Evolutionary conservation across 2,797 vertebrate genomes (phyloP), one percentile per base, ranked within the genome.

Genomic region (Hirundo rustica): DNA sequence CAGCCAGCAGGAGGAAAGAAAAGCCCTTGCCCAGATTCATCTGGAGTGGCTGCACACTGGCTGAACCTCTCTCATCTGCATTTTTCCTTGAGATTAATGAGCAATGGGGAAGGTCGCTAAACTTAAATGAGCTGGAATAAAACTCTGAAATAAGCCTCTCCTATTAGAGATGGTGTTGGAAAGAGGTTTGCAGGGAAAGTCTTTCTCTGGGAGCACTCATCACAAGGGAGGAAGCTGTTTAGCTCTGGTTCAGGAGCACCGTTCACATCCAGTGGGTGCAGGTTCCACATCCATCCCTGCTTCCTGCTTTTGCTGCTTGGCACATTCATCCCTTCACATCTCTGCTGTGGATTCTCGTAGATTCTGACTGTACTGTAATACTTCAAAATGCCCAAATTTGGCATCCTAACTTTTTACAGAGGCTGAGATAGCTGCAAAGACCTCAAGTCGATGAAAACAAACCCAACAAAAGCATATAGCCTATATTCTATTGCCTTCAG

Each of bases 111-210:
- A 95, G 77, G 78, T 82, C 27, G 47, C 86, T 85, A 65, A 81
- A 96, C 85, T 80, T 94, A 96, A 96, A 94, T 77, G 77, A 94
- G 89, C 77, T 80, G 74, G 92, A 94, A 94, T 88, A 87, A 84
- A 95, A 88, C 51, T 81, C 76, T 71, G 77, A 94, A 96, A 81
- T 71, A 78, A 95, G 44, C 80, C 61, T 91, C 61, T 77, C 85
- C 80, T 89, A 68, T 95, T 93, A 97, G 76, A 96, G 76, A 20
- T 34, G 44, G 80, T 27, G 45, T 6, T 62, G 87, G 70, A 61
- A 58, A 89, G 76, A 84, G 73, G 64, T 90, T 76, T 92, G 65
- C 77, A 84, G 70, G 67, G 34, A 16, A 44, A 72, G 36, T 6
- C 64, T 89, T 61, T 86, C 53, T 74, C 67, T 36, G 62, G 58